These are phyloP conservation scores for Dipus sagitta DNA, from an alignment of 2,797 vertebrate species.

Conservation along the genomic window DNA sequence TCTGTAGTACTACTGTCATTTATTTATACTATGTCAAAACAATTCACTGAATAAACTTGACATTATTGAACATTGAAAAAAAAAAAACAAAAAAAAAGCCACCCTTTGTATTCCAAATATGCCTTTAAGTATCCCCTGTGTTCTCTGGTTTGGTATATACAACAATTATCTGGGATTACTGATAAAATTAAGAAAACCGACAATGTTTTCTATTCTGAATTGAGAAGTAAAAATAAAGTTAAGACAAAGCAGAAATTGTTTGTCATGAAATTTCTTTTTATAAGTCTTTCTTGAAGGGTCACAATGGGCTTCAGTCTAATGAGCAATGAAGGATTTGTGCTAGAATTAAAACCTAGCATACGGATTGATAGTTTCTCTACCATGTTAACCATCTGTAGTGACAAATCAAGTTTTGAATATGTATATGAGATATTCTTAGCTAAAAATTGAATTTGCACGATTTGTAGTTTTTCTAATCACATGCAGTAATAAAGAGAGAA, in stretches of 20 bases:
- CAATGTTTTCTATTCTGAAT: not conserved
- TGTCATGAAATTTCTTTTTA: not conserved
- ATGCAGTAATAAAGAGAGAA: not conserved
- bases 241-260: not conserved
- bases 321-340: not conserved
- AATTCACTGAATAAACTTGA: not conserved
- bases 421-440: not conserved
- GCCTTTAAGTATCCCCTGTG: not conserved
- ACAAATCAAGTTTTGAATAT: not conserved
- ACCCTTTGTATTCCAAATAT: not conserved
- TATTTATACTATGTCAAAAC: slow-evolving; percentile 11
- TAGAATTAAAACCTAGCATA: slow-evolving; percentile 4
- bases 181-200: not conserved
- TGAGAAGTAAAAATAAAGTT: not conserved
- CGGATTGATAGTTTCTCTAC: not conserved
- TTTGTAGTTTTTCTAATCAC: not conserved
- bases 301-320: not conserved
- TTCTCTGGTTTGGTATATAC: not conserved
- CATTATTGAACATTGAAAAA: not conserved
- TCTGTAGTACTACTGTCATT: not conserved
- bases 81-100: too few species aligned
- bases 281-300: not conserved
- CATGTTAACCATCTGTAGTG: not conserved
- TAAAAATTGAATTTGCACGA: not conserved
- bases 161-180: not conserved